Percentiles rank a stretch among this genome's conserved stretches.
Conservation (phyloP, 2,888 invertebrate species). For the Clitarchus hookeri region DNA sequence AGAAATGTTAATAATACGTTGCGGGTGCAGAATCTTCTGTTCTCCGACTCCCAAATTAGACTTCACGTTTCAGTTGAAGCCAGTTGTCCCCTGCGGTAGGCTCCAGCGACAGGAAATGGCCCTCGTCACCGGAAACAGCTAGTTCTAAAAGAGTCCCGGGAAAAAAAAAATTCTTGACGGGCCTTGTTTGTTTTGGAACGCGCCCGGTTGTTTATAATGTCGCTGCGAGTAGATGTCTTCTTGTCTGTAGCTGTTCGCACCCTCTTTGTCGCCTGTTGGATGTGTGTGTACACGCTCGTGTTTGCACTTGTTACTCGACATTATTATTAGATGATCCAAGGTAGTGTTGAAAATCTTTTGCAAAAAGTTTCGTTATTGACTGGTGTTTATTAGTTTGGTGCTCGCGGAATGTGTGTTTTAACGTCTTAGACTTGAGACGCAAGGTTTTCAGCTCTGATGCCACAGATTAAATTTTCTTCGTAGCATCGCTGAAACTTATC, state of each 20-base stretch:
- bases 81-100: background rate
- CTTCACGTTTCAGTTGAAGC: background rate
- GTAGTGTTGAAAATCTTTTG: background rate
- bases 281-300: background rate
- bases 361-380: no score
- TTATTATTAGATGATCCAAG: background rate
- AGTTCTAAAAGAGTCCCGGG: background rate
- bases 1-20: background rate
- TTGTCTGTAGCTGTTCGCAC: background rate
- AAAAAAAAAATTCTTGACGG: background rate
- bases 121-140: slow-evolving; percentile 14
- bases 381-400: no score
- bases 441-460: no score
- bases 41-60: background rate
- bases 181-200: background rate
- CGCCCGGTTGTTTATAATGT: background rate
- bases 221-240: background rate
- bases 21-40: background rate
- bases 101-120: background rate
- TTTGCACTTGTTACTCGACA: background rate
- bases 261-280: background rate
- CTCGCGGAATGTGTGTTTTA: no score
- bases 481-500: no score
- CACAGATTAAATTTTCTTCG: no score
- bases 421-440: no score